phyloP scores from a whole-genome alignment of 2,797 vertebrate genomes.

The Adrianichthys oophorus region DNA sequence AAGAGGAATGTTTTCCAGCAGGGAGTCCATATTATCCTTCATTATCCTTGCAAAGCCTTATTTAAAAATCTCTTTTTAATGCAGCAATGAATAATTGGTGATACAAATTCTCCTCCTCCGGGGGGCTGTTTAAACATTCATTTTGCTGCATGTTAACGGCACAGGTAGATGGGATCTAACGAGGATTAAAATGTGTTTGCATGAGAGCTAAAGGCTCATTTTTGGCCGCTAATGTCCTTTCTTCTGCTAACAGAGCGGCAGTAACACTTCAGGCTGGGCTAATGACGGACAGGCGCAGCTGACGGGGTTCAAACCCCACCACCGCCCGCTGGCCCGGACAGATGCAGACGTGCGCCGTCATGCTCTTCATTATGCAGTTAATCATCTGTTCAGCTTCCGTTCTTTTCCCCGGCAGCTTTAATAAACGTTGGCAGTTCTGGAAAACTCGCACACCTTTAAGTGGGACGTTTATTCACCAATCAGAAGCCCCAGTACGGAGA shows the following conservation, averaged over 20 bases:
- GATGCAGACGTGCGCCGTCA: background rate
- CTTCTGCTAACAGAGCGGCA: slow-evolving; percentile 4
- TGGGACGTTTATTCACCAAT: too few relatives aligned
- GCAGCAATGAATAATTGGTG: slow-evolving; percentile 31
- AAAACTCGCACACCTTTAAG: too few relatives aligned
- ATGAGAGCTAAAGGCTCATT: slow-evolving; percentile 17
- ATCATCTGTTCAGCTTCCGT: background rate
- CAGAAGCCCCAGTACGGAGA: too few relatives aligned
- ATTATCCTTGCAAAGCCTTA: slow-evolving; percentile 42
- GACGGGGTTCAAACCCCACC: slow-evolving; percentile 5
- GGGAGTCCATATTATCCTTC: slow-evolving; percentile 43
- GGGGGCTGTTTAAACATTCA: slow-evolving; percentile 31
- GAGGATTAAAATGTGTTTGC: slow-evolving; percentile 34
- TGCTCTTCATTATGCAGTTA: background rate
- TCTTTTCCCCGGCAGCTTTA: background rate
- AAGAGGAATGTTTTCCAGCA: slow-evolving; percentile 24
- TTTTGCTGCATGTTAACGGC: slow-evolving; percentile 32
- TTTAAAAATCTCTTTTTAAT: slow-evolving; percentile 49
- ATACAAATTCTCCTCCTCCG: slow-evolving; percentile 25
- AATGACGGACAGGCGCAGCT: background rate
- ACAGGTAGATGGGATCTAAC: slow-evolving; percentile 44
- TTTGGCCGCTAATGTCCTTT: slow-evolving; percentile 5
- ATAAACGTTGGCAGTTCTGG: too few relatives aligned
- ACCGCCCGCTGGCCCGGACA: background rate
- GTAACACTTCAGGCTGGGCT: slow-evolving; percentile 1